These are phyloP conservation scores for Sturnus vulgaris DNA, from an alignment of 2,113 vertebrate species.

Conservation along the genomic window DNA sequence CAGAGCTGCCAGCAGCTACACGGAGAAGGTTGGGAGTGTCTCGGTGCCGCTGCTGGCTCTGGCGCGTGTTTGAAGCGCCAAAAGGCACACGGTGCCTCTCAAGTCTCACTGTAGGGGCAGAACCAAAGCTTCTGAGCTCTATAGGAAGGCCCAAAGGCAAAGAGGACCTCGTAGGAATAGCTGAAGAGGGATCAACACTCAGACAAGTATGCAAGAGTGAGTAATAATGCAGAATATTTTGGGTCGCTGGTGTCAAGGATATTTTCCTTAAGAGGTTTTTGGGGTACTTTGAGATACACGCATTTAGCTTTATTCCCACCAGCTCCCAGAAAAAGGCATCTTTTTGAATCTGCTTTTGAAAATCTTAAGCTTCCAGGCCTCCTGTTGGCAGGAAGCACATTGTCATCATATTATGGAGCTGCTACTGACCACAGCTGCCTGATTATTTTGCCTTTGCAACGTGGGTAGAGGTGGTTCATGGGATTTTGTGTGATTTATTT, in stretches of 20 bases:
- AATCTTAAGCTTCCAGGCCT: background rate
- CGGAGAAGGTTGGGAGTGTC: background rate
- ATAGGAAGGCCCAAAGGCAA: background rate
- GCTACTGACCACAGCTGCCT: background rate
- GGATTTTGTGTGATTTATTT: background rate
- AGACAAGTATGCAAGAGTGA: background rate
- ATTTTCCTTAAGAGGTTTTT: background rate
- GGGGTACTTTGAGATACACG: background rate
- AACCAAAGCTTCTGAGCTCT: background rate
- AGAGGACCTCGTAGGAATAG: background rate
- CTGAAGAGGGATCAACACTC: background rate
- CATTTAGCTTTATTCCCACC: background rate
- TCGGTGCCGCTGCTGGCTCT: accelerated
- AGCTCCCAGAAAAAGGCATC: background rate
- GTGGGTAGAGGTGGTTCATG: background rate
- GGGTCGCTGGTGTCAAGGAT: background rate
- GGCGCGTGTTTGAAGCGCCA: accelerated
- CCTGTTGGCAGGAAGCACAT: background rate
- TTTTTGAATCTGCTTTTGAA: background rate
- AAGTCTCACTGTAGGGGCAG: background rate
- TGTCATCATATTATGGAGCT: background rate
- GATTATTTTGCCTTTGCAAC: background rate
- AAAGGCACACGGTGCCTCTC: background rate
- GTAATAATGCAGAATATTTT: background rate
- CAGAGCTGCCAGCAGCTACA: background rate